phyloP scores from a whole-genome alignment of 2,797 vertebrate species.

The Urosaurus nigricauda region DNA sequence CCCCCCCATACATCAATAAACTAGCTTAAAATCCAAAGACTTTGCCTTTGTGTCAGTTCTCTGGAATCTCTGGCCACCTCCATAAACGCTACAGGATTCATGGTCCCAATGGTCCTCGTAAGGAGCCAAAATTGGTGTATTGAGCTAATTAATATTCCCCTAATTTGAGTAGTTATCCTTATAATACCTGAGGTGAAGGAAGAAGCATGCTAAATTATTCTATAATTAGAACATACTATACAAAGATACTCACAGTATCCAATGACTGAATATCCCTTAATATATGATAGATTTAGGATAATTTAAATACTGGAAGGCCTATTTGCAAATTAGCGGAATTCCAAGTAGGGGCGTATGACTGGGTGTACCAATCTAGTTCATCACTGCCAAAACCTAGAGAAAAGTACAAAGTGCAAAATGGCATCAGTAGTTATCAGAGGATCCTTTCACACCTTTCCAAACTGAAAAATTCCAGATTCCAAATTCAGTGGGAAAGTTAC shows the following conservation, averaged over 20 bases:
- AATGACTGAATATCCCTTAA: not conserved
- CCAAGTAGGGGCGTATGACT: not conserved
- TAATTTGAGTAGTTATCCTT: too few species aligned
- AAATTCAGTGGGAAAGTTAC: not conserved
- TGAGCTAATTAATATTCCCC: too few species aligned
- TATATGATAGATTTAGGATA: not conserved
- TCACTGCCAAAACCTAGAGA: not conserved
- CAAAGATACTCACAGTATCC: not conserved
- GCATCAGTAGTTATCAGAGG: not conserved
- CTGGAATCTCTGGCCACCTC: too few species aligned
- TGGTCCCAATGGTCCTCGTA: too few species aligned
- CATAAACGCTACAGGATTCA: too few species aligned
- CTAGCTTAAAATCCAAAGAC: too few species aligned
- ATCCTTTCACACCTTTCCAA: not conserved
- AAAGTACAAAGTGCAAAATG: not conserved
- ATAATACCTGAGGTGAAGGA: too few species aligned
- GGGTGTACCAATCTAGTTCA: not conserved
- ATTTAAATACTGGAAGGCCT: not conserved
- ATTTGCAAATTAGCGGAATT: not conserved
- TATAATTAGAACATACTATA: not conserved
- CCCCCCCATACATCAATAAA: too few species aligned
- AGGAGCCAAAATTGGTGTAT: too few species aligned
- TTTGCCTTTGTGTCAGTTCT: too few species aligned
- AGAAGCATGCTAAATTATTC: not conserved
- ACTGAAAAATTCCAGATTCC: not conserved